Evolutionary conservation across 2,113 vertebrate genomes (phyloP).

Genomic region (Chaetura pelagica): DNA sequence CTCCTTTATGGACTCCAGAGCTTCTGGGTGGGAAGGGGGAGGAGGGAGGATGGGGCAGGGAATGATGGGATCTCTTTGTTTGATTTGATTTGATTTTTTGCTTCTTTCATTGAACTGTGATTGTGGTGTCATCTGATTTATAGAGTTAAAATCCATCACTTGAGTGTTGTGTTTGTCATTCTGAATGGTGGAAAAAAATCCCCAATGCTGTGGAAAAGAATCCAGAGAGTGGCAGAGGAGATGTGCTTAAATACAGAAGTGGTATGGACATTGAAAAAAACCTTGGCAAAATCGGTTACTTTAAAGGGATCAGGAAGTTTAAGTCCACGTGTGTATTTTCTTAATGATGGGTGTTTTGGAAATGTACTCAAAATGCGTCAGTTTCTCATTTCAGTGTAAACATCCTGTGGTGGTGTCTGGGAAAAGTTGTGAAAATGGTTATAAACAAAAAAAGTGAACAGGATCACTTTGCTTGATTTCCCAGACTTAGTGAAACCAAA

Average conservation of each 20-base stretch:
- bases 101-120: constrained; percentile 54
- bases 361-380: constrained; percentile 14
- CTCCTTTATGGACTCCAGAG: constrained; percentile 32
- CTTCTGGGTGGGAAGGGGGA: constrained; percentile 61
- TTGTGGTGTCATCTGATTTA: constrained; percentile 39
- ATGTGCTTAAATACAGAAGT: not conserved
- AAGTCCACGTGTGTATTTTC: constrained; percentile 36
- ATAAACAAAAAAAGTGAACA: not conserved
- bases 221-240: not conserved
- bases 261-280: not conserved
- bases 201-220: not conserved
- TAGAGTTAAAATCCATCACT: not conserved
- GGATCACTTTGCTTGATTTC: not conserved
- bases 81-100: constrained; percentile 62
- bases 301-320: constrained; percentile 3
- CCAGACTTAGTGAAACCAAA: not conserved
- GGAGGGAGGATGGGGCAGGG: constrained; percentile 67
- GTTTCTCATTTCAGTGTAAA: constrained; percentile 16
- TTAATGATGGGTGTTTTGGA: constrained; percentile 22
- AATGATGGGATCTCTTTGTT: constrained; percentile 73
- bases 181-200: not conserved
- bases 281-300: not conserved
- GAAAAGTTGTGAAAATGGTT: constrained; percentile 31
- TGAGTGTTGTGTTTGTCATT: not conserved
- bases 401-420: not conserved